Evolutionary conservation across 2,113 vertebrate genomes (phyloP), one percentile per base, ranked within the genome.

Genomic region (Athene noctua): DNA sequence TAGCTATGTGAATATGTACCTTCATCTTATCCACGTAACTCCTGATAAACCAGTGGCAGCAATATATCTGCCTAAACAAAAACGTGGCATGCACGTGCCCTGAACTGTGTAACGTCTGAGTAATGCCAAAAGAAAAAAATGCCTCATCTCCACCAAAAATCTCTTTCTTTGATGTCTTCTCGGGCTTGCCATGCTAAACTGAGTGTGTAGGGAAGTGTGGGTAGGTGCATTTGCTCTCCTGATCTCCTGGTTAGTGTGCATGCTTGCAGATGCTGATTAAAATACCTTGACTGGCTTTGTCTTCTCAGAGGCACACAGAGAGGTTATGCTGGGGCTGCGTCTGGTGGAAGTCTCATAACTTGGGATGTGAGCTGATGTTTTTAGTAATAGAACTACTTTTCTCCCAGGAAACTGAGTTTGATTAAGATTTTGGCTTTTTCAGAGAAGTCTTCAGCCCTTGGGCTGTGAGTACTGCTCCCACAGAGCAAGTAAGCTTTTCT

Each of bases 101-200:
- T 22, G 40, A 82, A 52, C 36, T 22, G 8, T 20, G 46, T 19
- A 49, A 34, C 26, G 13, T n/a, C 66, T 62, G 36, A 29, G 22
- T 74, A 34, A 59, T 29, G 22, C 29, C 25, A 47, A n/a, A 42
- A 68, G 54, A 42, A 83, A 51, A 51, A 73, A 80, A 58, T 44
- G 10, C 26, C 30, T 8, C 1, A 4, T 58, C 9, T 70, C 2
- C 8, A 21, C 17, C n/a, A 0, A 5, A 9, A 27, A 26, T 1
- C 6, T 17, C 36, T 6, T 22, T 4, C n/a, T 49, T 44, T 7
- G 10, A 10, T 80, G 10, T 16, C 40, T 36, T 49, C 3, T 15
- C 29, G 34, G n/a, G 6, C 32, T 72, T 82, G 52, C 21, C 54
- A 18, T 38, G 22, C 40, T 21, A 30, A 34, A 54, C 17, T 10